phyloP scores from a whole-genome alignment of 2,113 vertebrate species.

The Ranitomeya variabilis region DNA sequence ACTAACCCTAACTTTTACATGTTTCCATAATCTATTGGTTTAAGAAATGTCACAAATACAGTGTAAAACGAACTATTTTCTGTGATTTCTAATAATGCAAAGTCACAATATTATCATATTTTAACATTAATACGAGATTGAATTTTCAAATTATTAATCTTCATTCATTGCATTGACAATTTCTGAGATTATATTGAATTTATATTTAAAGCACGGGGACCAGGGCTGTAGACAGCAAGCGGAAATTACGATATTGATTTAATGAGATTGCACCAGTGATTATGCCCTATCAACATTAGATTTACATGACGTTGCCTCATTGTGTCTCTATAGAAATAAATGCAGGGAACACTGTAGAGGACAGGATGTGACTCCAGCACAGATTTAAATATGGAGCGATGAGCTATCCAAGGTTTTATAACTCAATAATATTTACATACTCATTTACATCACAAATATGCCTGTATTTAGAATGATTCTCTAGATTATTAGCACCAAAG shows the following conservation, averaged over 20 bases:
- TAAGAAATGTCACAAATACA: background rate
- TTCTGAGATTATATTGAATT: constrained; percentile 37
- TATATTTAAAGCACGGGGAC: constrained; percentile 32
- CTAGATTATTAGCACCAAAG: background rate
- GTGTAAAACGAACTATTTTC: background rate
- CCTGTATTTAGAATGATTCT: background rate
- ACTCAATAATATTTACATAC: background rate
- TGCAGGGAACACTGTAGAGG: constrained; percentile 28
- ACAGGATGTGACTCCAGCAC: constrained; percentile 24
- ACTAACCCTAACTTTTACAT: background rate
- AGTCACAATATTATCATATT: background rate
- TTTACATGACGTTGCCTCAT: constrained; percentile 40
- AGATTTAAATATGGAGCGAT: constrained; percentile 43
- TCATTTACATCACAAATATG: constrained; percentile 4
- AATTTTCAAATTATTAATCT: background rate
- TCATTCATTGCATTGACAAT: constrained; percentile 18
- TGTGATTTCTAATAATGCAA: background rate
- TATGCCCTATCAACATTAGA: constrained; percentile 44
- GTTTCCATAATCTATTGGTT: background rate
- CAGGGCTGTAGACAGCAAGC: constrained; percentile 22
- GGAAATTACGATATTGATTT: constrained; percentile 36
- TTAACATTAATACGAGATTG: background rate
- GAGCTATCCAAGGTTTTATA: background rate
- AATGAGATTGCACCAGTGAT: constrained; percentile 51
- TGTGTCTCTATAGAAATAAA: constrained; percentile 51